Evolutionary conservation across 2,113 vertebrate species (phyloP).

Genomic region (Okapia johnstoni): DNA sequence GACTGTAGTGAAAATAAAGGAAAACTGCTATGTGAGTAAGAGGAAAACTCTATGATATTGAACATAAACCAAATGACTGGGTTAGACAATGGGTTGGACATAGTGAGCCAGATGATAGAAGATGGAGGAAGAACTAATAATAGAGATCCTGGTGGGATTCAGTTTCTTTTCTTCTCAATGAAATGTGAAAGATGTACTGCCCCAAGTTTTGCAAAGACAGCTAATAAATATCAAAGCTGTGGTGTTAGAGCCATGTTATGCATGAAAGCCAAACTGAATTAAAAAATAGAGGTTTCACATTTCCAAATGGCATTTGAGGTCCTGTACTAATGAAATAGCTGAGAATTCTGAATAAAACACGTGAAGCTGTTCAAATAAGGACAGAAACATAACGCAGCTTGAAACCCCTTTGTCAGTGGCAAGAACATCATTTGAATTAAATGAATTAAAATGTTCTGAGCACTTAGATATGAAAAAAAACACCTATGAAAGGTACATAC

Average conservation of each 20-base stretch:
- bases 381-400: not conserved
- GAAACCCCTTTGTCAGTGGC: not conserved
- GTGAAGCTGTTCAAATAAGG: not conserved
- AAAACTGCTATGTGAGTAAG: not conserved
- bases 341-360: not conserved
- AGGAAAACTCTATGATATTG: not conserved
- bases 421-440: not conserved
- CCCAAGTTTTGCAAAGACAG: slow-evolving; percentile 33
- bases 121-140: slow-evolving; percentile 46
- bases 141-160: slow-evolving; percentile 62
- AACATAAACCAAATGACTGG: not conserved
- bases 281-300: slow-evolving; percentile 49
- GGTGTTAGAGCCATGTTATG: slow-evolving; percentile 35
- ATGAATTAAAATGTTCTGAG: slow-evolving; percentile 12
- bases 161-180: slow-evolving; percentile 60
- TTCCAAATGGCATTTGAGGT: slow-evolving; percentile 38
- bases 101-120: not conserved
- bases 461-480: not conserved
- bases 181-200: slow-evolving; percentile 54
- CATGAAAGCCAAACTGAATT: slow-evolving; percentile 49
- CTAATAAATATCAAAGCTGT: slow-evolving; percentile 56
- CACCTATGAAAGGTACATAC: not conserved
- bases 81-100: not conserved
- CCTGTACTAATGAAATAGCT: not conserved
- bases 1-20: not conserved